Conservation (phyloP, 1,140 invertebrate genomes). For the Pinna nobilis region DNA sequence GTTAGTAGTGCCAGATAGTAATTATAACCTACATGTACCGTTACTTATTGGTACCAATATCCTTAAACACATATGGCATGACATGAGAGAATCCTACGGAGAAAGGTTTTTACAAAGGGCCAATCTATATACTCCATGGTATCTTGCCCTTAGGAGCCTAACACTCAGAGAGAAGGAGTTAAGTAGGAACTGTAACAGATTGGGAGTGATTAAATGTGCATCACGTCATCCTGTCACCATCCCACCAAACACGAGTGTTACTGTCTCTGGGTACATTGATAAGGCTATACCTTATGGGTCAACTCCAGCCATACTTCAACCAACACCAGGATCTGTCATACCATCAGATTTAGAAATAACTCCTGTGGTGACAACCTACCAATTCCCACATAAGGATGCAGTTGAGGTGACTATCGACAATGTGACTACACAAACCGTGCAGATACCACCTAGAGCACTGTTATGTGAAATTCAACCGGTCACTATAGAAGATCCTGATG, state of each 20-base stretch:
- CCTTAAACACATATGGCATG: constrained; percentile 21
- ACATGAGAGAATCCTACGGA: constrained; percentile 8
- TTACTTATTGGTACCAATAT: constrained; percentile 28
- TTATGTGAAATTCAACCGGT: constrained; percentile 32
- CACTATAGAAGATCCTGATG: neutral
- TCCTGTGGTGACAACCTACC: neutral
- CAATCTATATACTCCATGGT: constrained; percentile 24
- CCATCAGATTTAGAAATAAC: constrained; percentile 5
- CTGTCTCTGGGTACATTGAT: constrained; percentile 23
- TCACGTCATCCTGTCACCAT: constrained; percentile 13
- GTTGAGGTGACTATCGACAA: constrained; percentile 19
- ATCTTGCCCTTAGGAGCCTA: constrained; percentile 35
- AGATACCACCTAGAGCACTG: constrained; percentile 17
- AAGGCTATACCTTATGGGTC: constrained; percentile 17
- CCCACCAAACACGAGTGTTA: constrained; percentile 14
- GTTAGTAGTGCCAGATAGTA: constrained; percentile 27
- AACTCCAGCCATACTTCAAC: constrained; percentile 30
- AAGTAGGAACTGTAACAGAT: constrained; percentile 4
- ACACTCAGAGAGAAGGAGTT: constrained; percentile 23
- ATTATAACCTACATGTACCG: constrained; percentile 22
- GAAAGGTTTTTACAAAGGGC: constrained; percentile 27
- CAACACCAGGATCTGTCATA: constrained; percentile 7
- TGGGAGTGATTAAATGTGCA: constrained; percentile 33
- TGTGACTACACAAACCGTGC: constrained; percentile 20
- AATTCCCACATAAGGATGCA: too few relatives aligned